phyloP scores from a whole-genome alignment of 1,140 invertebrate species.

The Papilio polyxenes region DNA sequence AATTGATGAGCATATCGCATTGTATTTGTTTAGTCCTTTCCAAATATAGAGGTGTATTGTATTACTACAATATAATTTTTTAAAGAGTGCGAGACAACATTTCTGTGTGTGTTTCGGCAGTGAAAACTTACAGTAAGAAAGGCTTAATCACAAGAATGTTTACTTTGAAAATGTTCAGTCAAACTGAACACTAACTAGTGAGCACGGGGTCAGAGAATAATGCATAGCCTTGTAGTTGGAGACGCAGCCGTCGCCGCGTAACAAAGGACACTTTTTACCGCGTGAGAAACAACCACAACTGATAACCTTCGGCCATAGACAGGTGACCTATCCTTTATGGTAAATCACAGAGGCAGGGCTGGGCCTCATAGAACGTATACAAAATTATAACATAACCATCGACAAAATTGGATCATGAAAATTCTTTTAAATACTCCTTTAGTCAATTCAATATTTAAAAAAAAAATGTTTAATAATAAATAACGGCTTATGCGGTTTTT shows the following conservation, averaged over 20 bases:
- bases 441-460: too few species aligned
- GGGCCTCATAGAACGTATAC: background rate
- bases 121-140: background rate
- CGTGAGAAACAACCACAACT: conserved; percentile 53
- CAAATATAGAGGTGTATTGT: background rate
- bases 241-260: conserved; percentile 30
- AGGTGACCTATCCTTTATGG: conserved; percentile 46
- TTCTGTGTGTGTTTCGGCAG: background rate
- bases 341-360: conserved; percentile 16
- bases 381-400: background rate
- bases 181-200: conserved; percentile 28
- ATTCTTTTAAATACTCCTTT: too few species aligned
- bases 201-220: conserved; percentile 44
- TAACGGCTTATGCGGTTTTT: too few species aligned
- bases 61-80: background rate
- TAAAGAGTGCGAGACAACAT: background rate
- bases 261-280: conserved; percentile 62
- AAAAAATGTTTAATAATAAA: too few species aligned
- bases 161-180: background rate
- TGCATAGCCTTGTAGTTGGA: conserved; percentile 38
- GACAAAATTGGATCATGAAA: too few species aligned
- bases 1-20: background rate
- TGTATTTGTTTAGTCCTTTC: background rate
- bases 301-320: conserved; percentile 56
- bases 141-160: background rate